phyloP scores from a whole-genome alignment of 2,113 vertebrate species.

The Notiomystis cincta region DNA sequence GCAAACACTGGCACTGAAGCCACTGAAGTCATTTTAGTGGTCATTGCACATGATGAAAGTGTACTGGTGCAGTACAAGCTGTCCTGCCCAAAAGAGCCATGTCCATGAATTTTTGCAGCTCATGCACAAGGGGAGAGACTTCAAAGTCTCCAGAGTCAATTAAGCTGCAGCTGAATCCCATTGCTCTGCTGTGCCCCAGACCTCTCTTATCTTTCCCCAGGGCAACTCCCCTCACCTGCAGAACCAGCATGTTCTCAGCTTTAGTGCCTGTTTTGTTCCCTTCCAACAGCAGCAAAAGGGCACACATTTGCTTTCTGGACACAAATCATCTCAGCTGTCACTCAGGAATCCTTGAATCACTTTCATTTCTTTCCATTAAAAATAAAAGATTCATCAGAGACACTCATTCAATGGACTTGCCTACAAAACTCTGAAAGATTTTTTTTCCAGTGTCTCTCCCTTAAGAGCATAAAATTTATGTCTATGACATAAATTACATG shows the following conservation, averaged over 20 bases:
- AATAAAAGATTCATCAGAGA: background rate
- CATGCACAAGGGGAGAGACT: background rate
- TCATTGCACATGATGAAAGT: background rate
- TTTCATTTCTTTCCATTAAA: constrained; percentile 5
- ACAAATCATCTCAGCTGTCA: background rate
- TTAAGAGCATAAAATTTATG: background rate
- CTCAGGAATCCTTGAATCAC: background rate
- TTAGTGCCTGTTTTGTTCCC: background rate
- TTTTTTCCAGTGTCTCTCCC: background rate
- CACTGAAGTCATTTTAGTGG: background rate
- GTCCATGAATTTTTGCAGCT: background rate
- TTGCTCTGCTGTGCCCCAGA: background rate
- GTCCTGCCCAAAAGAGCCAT: background rate
- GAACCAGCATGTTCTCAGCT: background rate
- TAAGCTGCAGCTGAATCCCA: background rate
- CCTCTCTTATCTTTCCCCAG: background rate
- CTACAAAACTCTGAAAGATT: background rate
- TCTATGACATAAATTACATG: background rate
- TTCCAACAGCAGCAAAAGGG: background rate
- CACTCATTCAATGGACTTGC: background rate
- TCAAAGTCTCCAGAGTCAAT: background rate
- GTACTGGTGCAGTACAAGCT: background rate
- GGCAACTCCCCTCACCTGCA: background rate
- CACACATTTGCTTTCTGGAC: background rate
- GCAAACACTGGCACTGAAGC: background rate